Base-by-base conservation (phyloP, 2,888 invertebrate genomes). In the Argyresthia goedartella region DNA sequence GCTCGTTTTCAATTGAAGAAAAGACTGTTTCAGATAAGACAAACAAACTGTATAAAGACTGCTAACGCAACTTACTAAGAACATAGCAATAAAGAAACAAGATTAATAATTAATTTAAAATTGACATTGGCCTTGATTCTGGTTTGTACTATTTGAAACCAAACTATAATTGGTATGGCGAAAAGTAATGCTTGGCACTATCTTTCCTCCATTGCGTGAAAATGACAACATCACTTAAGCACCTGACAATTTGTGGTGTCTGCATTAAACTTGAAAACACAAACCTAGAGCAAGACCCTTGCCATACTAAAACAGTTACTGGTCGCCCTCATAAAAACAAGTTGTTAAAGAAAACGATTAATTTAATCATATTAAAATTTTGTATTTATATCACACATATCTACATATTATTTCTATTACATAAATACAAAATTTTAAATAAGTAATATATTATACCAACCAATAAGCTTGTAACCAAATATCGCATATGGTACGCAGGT, bases 351-450 rank as follows among this genome's bases (percentile, higher is more conserved):
- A 84, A 82, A 84, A 80, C 79, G 68, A 77, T 76, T 52, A 74
- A 71, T 73, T 71, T 73, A 73, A 72, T 74, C 62, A 74, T 79
- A 69, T 82, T 86, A 87, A 87, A 87, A 87, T 87, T 87, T 87
- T 87, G 87, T 87, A 87, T 87, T 87, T 86, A 84, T 81, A 81
- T 82, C 75, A 81, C 81, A 79, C 73, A 81, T 87, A 87, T 87
- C 87, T 87, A 87, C 87, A 87, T 76, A 79, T 87, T 81, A 80
- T 77, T 79, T 81, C 82, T 84, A 87, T 82, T 81, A 81, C 78
- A 87, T 87, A 87, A 87, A 87, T 87, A 87, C 87, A 87, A 87
- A 87, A 87, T 86, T 87, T 87, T 87, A 87, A 81, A 75, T 66
- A 71, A 54, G 25, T 25, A 35, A 49, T 46, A 48, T 53, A 60